Evolutionary conservation across 2,113 vertebrate species (phyloP).

Genomic region (Penelope pileata): DNA sequence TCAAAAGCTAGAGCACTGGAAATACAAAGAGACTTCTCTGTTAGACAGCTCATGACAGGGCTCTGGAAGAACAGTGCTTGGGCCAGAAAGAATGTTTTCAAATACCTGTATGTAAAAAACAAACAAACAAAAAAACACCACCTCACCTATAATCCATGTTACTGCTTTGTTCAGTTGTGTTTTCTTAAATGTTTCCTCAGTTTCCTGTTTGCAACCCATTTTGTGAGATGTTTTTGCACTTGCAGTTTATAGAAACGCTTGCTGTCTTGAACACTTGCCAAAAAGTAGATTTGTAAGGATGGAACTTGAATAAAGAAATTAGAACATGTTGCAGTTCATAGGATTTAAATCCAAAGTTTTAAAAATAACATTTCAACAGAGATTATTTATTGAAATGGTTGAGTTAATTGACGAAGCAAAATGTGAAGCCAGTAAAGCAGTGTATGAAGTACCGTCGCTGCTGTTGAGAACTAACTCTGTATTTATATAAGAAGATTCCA

Average conservation of each 20-base stretch:
- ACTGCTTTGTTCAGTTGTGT: not conserved
- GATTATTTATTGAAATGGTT: not conserved
- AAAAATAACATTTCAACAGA: not conserved
- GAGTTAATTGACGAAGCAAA: not conserved
- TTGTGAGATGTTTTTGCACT: constrained; percentile 27
- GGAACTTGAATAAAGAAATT: not conserved
- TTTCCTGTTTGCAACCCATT: not conserved
- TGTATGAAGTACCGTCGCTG: not conserved
- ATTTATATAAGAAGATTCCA: not conserved
- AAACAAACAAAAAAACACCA: not conserved
- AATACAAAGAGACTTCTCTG: not conserved
- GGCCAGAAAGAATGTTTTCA: not conserved
- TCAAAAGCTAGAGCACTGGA: not conserved
- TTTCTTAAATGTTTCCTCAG: not conserved
- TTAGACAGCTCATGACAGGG: not conserved
- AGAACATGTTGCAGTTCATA: not conserved
- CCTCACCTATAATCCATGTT: not conserved
- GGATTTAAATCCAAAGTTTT: not conserved
- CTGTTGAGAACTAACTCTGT: not conserved
- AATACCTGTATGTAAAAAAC: not conserved
- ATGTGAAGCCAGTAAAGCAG: not conserved
- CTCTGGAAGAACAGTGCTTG: not conserved
- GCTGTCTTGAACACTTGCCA: constrained; percentile 30
- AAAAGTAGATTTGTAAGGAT: constrained; percentile 6
- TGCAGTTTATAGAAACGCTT: constrained; percentile 41